These are phyloP conservation scores for Neodiprion fabricii DNA, from an alignment of 1,140 invertebrate species.

Conservation along the genomic window DNA sequence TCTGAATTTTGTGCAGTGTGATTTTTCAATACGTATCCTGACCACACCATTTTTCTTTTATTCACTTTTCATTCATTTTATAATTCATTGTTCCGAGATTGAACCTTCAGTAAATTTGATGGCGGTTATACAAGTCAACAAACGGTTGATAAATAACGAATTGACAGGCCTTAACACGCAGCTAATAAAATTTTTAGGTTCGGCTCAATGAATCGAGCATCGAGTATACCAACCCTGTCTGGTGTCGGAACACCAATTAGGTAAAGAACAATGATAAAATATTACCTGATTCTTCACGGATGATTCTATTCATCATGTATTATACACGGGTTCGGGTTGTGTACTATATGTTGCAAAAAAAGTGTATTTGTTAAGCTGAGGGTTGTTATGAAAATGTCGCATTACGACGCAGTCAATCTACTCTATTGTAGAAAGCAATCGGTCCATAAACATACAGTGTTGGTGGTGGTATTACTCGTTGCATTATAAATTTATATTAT, in stretches of 20 bases:
- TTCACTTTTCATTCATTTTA: background rate
- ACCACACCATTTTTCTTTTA: background rate
- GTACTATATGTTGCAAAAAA: constrained; percentile 14
- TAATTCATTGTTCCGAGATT: too few species aligned
- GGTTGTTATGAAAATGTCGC: background rate
- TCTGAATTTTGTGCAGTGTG: background rate
- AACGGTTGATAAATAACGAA: constrained; percentile 25
- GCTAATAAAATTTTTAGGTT: constrained; percentile 57
- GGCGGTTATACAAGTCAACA: background rate
- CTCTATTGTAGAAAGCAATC: constrained; percentile 37
- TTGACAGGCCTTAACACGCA: constrained; percentile 39
- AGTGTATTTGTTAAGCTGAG: constrained; percentile 15
- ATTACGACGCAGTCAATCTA: constrained; percentile 43
- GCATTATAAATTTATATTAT: background rate
- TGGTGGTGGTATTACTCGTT: background rate
- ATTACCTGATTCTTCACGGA: constrained; percentile 19
- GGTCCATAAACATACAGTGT: background rate
- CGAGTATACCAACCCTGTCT: constrained; percentile 85
- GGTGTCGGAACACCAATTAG: constrained; percentile 76
- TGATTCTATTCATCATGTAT: constrained; percentile 17
- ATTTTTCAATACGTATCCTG: background rate
- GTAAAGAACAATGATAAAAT: constrained; percentile 65
- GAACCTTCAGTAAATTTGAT: background rate
- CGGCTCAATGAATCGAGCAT: constrained; percentile 81
- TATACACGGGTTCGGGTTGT: constrained; percentile 7